These are phyloP conservation scores for Microplitis deprimator DNA, from an alignment of 2,888 invertebrate genomes.

Conservation along the genomic window DNA sequence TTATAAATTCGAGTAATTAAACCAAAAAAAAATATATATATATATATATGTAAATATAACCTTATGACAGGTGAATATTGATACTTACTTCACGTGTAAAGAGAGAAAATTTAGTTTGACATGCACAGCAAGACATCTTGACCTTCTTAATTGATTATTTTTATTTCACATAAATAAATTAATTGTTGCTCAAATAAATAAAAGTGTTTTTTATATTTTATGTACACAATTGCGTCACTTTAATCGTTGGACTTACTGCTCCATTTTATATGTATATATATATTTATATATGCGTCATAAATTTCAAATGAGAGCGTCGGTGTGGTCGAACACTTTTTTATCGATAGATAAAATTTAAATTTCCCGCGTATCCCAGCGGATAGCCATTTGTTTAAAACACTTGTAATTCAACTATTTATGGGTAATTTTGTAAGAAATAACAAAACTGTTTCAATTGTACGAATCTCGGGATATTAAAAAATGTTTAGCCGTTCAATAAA, in stretches of 20 bases:
- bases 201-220: background rate
- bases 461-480: background rate
- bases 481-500: slow-evolving; percentile 9
- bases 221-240: background rate
- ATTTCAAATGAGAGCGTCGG: background rate
- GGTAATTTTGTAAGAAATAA: no score
- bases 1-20: no score
- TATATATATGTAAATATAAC: background rate
- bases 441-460: no score
- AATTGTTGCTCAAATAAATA: background rate
- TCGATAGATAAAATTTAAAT: background rate
- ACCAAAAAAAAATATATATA: background rate
- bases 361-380: no score
- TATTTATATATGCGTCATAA: background rate
- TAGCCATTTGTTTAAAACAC: no score
- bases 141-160: no score
- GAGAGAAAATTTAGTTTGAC: slow-evolving; percentile 80
- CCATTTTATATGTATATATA: background rate
- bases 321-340: background rate
- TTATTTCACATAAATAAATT: background rate
- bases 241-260: background rate
- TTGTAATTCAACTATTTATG: no score
- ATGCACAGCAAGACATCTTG: slow-evolving; percentile 82
- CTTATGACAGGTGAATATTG: slow-evolving; percentile 27
- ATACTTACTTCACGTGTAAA: slow-evolving; percentile 80